Conservation (phyloP, 1,140 invertebrate species). For the Palaemon carinicauda region DNA sequence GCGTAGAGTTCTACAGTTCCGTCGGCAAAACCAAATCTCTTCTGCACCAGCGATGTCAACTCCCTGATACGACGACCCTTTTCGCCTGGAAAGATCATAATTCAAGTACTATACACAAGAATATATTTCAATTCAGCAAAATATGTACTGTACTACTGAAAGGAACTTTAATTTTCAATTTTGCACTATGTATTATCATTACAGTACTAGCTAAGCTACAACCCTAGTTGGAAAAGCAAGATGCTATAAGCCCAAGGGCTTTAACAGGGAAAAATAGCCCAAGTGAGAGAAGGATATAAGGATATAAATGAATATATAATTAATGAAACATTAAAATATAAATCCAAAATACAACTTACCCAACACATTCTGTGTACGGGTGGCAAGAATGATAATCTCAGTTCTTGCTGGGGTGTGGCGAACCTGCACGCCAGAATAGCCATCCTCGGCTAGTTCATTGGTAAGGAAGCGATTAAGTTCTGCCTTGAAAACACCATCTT, state of each 20-base stretch:
- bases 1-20: conserved; percentile 96
- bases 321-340: no score
- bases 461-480: conserved; percentile 97
- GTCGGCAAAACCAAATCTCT: conserved; percentile 95
- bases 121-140: not conserved
- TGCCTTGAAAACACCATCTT: conserved; percentile 98
- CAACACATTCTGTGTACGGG: conserved; percentile 96
- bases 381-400: conserved; percentile 99
- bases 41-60: conserved; percentile 97
- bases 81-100: conserved; percentile 64
- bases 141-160: no score
- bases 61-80: conserved; percentile 84
- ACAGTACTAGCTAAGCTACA: no score
- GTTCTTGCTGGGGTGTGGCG: conserved; percentile 92
- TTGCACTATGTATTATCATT: not conserved
- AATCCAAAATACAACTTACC: conserved; percentile 77
- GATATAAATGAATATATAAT: no score
- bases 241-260: no score
- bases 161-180: no score
- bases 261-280: no score
- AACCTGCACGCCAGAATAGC: conserved; percentile 97
- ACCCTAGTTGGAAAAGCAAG: no score
- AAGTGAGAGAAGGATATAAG: no score
- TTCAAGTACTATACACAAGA: not conserved
- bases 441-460: conserved; percentile 98